Evolutionary conservation across 2,113 vertebrate genomes (phyloP).

Genomic region (Hippoglossus stenolepis): DNA sequence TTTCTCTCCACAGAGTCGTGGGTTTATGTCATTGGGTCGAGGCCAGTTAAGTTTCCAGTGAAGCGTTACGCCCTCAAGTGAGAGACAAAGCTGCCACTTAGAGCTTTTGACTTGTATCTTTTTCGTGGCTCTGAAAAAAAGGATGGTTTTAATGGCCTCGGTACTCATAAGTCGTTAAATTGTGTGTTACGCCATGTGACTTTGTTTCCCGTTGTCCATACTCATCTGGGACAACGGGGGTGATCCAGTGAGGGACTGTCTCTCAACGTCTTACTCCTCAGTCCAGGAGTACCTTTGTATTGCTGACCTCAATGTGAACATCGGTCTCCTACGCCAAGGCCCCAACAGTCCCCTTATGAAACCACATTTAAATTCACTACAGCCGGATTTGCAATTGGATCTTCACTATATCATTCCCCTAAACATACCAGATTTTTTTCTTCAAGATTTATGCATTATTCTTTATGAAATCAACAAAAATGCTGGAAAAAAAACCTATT

Average conservation of each 20-base stretch:
- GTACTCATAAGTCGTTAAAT: neutral
- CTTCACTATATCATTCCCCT: too few relatives aligned
- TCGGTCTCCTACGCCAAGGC: too few relatives aligned
- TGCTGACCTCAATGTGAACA: too few relatives aligned
- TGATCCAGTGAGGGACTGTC: neutral
- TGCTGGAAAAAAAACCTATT: too few relatives aligned
- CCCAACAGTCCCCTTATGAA: too few relatives aligned
- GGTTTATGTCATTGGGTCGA: constrained; percentile 78
- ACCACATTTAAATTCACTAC: too few relatives aligned
- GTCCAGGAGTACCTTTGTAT: too few relatives aligned
- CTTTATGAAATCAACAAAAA: too few relatives aligned
- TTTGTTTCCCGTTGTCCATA: constrained; percentile 21
- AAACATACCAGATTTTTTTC: too few relatives aligned
- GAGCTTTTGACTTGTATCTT: constrained; percentile 69
- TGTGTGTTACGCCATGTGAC: neutral
- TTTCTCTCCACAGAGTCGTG: constrained; percentile 71
- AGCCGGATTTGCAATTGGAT: too few relatives aligned
- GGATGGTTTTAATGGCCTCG: constrained; percentile 42
- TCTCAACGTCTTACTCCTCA: too few relatives aligned
- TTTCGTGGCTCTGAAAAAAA: constrained; percentile 48
- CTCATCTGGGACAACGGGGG: neutral
- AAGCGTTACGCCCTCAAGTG: constrained; percentile 71
- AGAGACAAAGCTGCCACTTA: constrained; percentile 76
- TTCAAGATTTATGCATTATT: too few relatives aligned
- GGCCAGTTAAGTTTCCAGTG: constrained; percentile 77